Percentiles rank a stretch among this genome's conserved stretches.
Conservation (phyloP, 2,888 invertebrate genomes). For the Punctoribates punctum region DNA sequence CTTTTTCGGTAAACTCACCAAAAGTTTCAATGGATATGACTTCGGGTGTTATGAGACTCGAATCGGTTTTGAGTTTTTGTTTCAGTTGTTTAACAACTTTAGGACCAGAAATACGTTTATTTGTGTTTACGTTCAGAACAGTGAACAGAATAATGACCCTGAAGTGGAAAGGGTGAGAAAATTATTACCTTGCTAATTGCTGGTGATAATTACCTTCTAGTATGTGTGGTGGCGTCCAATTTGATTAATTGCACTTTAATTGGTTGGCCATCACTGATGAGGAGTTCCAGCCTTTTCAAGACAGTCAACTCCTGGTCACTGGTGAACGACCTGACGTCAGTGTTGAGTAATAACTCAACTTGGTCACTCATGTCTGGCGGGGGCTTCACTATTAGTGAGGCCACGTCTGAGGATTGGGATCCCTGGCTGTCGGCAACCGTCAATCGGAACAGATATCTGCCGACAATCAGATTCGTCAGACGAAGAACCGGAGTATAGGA, state of each 20-base stretch:
- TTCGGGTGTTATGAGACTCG: constrained; percentile 67
- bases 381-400: constrained; percentile 73
- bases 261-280: constrained; percentile 55
- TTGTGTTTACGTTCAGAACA: constrained; percentile 47
- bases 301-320: constrained; percentile 67
- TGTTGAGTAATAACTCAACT: constrained; percentile 75
- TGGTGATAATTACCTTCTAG: constrained; percentile 50
- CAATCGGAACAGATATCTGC: constrained; percentile 80
- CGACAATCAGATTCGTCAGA: constrained; percentile 78
- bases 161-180: constrained; percentile 56
- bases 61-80: constrained; percentile 66
- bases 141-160: constrained; percentile 50
- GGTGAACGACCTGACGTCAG: constrained; percentile 66
- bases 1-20: constrained; percentile 50
- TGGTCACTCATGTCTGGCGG: constrained; percentile 71
- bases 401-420: constrained; percentile 72
- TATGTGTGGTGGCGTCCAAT: constrained; percentile 58
- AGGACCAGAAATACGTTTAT: constrained; percentile 59
- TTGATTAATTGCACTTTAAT: constrained; percentile 59
- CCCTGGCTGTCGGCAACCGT: constrained; percentile 90
- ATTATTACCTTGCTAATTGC: constrained; percentile 40
- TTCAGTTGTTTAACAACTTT: constrained; percentile 65
- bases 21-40: constrained; percentile 74
- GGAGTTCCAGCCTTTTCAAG: constrained; percentile 71
- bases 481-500: constrained; percentile 73